Base-by-base conservation (phyloP, 2,113 vertebrate genomes). In the Rhinichthys klamathensis region DNA sequence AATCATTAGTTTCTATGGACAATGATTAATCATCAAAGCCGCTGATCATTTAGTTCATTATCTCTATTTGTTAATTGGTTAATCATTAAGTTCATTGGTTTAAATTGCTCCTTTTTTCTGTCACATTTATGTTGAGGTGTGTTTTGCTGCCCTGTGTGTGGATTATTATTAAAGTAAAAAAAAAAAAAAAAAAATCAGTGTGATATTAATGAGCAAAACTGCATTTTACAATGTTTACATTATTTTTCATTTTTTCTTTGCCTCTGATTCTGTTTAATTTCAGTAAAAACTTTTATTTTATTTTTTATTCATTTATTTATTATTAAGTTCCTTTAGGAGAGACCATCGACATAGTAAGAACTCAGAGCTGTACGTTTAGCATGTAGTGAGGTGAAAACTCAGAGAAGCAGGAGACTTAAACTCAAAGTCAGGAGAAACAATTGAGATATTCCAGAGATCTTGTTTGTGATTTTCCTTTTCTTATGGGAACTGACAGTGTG, bases 401-500 rank as follows among this genome's bases (percentile, higher is more conserved):
- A 7, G 1, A 18, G 73, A 51, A 75, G 1, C 73, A 75, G 25
- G 44, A 51, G n/a, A 75, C 73, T 75, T 30, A 30, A 75, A 51
- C 56, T 44, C 2, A 44, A 56, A 10, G 16, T 27, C 25, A 23
- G 16, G 15, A 69, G 61, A 81, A 69, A 69, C 44, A 67, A 81
- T 51, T 81, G 61, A 81, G 79, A 69, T 35, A 54, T 81, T 81
- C 27, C 11, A 13, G 18, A 69, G 41, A 51, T 81, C 38, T 10
- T 32, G 27, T 81, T 67, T 69, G 80, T 81, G 61, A 81, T 69
- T 49, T 81, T 32, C 9, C 30, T 80, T 79, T 10, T 46, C 49
- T n/a, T 61, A 41, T 6, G 11, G 80, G 25, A 81, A 46, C 78
- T 80, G 32, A 79, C 83, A 79, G 44, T 49, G 56, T 84, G 67